phyloP scores from a whole-genome alignment of 2,888 invertebrate genomes.

The Gymnoscelis rufifasciata region DNA sequence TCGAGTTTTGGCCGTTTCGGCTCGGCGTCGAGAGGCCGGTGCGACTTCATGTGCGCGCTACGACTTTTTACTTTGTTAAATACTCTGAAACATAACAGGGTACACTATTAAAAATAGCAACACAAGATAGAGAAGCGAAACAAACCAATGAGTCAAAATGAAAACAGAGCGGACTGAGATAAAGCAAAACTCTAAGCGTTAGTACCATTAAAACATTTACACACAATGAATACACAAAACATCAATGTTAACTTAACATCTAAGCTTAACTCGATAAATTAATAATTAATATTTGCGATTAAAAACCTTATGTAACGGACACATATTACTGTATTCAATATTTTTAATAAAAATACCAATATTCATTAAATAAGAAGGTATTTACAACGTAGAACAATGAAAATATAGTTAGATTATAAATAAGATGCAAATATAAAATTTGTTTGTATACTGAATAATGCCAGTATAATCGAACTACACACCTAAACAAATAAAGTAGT shows the following conservation, averaged over 20 bases:
- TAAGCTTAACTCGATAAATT: slow-evolving; percentile 55
- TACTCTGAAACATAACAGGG: slow-evolving; percentile 86
- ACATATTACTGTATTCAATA: slow-evolving; percentile 49
- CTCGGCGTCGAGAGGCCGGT: slow-evolving; percentile 93
- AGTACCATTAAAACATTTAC: slow-evolving; percentile 52
- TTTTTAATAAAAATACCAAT: slow-evolving; percentile 48
- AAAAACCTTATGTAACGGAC: slow-evolving; percentile 54
- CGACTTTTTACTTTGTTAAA: slow-evolving; percentile 99
- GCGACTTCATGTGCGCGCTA: slow-evolving; percentile 99
- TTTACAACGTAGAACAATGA: slow-evolving; percentile 51
- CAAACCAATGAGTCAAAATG: slow-evolving; percentile 35
- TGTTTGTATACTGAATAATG: slow-evolving; percentile 10
- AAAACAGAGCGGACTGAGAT: slow-evolving; percentile 42
- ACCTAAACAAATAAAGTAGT: neutral
- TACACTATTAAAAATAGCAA: slow-evolving; percentile 69
- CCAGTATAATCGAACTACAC: neutral
- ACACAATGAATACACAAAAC: slow-evolving; percentile 56
- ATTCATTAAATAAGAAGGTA: slow-evolving; percentile 32
- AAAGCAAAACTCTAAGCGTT: slow-evolving; percentile 62
- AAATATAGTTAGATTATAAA: slow-evolving; percentile 36
- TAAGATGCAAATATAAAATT: slow-evolving; percentile 23
- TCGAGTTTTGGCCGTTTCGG: slow-evolving; percentile 82
- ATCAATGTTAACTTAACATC: slow-evolving; percentile 42
- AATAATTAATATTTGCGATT: slow-evolving; percentile 45
- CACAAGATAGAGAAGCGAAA: slow-evolving; percentile 45